These are phyloP conservation scores for Netelia melanura DNA, from an alignment of 2,888 invertebrate species.

Conservation along the genomic window DNA sequence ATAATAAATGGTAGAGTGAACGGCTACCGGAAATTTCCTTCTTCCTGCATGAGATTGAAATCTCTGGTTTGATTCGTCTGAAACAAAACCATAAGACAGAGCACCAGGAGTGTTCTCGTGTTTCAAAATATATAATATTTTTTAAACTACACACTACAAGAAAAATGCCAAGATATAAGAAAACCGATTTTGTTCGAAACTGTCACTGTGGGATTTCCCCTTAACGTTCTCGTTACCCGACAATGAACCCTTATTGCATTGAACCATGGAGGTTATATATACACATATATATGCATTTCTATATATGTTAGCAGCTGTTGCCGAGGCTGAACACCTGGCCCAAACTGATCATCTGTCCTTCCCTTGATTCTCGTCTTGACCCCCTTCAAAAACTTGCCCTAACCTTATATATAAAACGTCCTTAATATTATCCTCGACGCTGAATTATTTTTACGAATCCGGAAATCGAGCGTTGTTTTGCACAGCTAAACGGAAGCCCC, in stretches of 20 bases:
- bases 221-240: slow-evolving; percentile 1
- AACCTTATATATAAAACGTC: slow-evolving; percentile 13
- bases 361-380: neutral
- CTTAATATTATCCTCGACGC: neutral
- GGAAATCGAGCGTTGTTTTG: neutral
- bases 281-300: slow-evolving; percentile 5
- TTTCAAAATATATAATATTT: too few relatives aligned
- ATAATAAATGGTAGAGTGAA: too few relatives aligned
- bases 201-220: too few relatives aligned
- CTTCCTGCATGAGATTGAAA: too few relatives aligned
- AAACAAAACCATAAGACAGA: too few relatives aligned
- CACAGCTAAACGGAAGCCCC: neutral
- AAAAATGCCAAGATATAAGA: too few relatives aligned
- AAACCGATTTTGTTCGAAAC: too few relatives aligned
- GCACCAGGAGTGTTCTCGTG: too few relatives aligned
- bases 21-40: too few relatives aligned
- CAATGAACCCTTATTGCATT: slow-evolving; percentile 34
- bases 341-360: slow-evolving; percentile 25
- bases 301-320: slow-evolving; percentile 53
- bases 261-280: slow-evolving; percentile 17
- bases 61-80: too few relatives aligned
- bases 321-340: slow-evolving; percentile 55
- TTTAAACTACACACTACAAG: too few relatives aligned
- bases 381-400: neutral
- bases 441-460: neutral